Evolutionary conservation across 1,140 invertebrate genomes (phyloP).

Genomic region (Oedothorax gibbosus): DNA sequence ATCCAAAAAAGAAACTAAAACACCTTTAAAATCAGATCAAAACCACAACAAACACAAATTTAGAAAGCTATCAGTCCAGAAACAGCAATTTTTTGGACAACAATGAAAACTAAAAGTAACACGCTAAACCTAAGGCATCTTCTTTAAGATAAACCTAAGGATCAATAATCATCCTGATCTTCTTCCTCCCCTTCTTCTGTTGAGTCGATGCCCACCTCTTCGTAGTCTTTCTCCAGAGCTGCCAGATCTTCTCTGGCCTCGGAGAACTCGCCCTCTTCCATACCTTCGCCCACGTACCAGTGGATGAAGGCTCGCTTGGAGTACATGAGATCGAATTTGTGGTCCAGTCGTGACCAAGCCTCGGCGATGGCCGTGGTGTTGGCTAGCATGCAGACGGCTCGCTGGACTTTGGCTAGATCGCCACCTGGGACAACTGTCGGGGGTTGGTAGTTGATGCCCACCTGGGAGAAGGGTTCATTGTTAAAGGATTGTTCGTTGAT

Average conservation of each 20-base stretch:
- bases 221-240: slow-evolving; percentile 87
- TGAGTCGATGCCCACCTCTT: slow-evolving; percentile 80
- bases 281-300: slow-evolving; percentile 87
- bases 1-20: too few species aligned
- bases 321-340: slow-evolving; percentile 81
- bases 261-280: slow-evolving; percentile 88
- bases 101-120: too few species aligned
- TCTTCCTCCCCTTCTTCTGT: slow-evolving; percentile 71
- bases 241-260: slow-evolving; percentile 89
- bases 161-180: slow-evolving; percentile 68
- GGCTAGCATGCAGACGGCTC: slow-evolving; percentile 78
- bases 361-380: slow-evolving; percentile 81
- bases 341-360: slow-evolving; percentile 80
- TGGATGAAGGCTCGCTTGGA: slow-evolving; percentile 85
- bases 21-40: too few species aligned
- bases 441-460: slow-evolving; percentile 70
- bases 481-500: too few species aligned
- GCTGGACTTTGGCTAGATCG: slow-evolving; percentile 72
- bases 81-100: too few species aligned
- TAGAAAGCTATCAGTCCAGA: too few species aligned
- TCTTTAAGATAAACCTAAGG: too few species aligned
- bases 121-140: too few species aligned
- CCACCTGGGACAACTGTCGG: slow-evolving; percentile 76
- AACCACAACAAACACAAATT: too few species aligned
- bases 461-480: slow-evolving; percentile 62